A percentile compares a stretch with the other conserved stretches of the same genome.
Evolutionary conservation across 2,113 vertebrate species (phyloP).

Genomic region (Glaucomys volans): DNA sequence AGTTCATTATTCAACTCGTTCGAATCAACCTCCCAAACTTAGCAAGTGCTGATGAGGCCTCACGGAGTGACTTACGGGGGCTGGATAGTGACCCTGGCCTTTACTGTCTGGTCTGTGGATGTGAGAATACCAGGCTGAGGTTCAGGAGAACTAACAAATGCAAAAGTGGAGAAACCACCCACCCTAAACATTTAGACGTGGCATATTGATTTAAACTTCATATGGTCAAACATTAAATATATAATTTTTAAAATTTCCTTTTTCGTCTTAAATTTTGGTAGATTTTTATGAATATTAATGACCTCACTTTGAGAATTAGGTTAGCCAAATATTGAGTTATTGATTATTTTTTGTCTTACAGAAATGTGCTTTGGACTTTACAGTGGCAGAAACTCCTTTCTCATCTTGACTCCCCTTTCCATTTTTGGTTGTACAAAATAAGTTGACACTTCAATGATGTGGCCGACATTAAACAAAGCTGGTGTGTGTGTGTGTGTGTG

Average conservation of each 20-base stretch:
- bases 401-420: neutral
- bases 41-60: neutral
- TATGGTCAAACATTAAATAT: neutral
- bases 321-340: neutral
- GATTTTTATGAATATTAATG: neutral
- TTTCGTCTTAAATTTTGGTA: neutral
- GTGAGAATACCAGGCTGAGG: neutral
- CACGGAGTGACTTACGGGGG: neutral
- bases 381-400: neutral
- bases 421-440: neutral
- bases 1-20: neutral
- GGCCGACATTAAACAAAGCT: neutral
- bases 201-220: neutral
- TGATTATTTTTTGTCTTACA: neutral
- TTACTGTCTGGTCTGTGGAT: neutral
- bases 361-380: neutral
- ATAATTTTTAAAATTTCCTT: neutral
- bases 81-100: neutral
- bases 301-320: neutral
- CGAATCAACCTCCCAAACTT: neutral
- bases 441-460: neutral
- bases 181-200: neutral
- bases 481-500: neutral
- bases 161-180: neutral
- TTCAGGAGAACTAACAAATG: neutral